Evolutionary conservation across 2,888 invertebrate species (phyloP).

Genomic region (Drosophila differens): DNA sequence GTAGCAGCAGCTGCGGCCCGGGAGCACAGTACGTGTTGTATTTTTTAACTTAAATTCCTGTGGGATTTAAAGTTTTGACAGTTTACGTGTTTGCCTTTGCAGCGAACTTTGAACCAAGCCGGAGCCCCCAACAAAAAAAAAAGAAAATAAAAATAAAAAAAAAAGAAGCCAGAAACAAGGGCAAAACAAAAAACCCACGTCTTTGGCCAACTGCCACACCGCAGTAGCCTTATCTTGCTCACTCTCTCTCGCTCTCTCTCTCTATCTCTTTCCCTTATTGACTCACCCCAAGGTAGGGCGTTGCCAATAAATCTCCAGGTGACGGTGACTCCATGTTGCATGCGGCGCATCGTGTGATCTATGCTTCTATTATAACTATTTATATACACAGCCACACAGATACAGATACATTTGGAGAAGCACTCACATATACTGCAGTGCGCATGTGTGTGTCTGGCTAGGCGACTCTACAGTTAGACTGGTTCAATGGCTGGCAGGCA

Average conservation of each 20-base stretch:
- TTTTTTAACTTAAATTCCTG: conserved; percentile 82
- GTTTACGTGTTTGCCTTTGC: conserved; percentile 81
- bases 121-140: not conserved
- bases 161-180: conserved; percentile 9
- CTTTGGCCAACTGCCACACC: conserved; percentile 45
- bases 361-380: conserved; percentile 83
- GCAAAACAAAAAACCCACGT: conserved; percentile 39
- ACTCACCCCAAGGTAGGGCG: conserved; percentile 70
- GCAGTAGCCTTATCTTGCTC: conserved; percentile 33
- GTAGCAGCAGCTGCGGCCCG: conserved; percentile 74
- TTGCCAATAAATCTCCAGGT: conserved; percentile 84
- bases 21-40: conserved; percentile 75
- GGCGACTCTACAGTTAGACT: conserved; percentile 21
- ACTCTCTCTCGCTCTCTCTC: not conserved
- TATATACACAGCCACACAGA: conserved; percentile 55
- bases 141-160: conserved; percentile 1
- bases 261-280: conserved; percentile 14
- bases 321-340: conserved; percentile 84
- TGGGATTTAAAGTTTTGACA: conserved; percentile 83
- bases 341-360: conserved; percentile 83
- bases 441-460: conserved; percentile 39
- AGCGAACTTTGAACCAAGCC: conserved; percentile 75
- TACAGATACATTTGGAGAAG: conserved; percentile 23
- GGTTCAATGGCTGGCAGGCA: conserved; percentile 4
- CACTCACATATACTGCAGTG: conserved; percentile 27